Conservation (phyloP, 2,113 vertebrate species). For the Eulemur macaco region DNA sequence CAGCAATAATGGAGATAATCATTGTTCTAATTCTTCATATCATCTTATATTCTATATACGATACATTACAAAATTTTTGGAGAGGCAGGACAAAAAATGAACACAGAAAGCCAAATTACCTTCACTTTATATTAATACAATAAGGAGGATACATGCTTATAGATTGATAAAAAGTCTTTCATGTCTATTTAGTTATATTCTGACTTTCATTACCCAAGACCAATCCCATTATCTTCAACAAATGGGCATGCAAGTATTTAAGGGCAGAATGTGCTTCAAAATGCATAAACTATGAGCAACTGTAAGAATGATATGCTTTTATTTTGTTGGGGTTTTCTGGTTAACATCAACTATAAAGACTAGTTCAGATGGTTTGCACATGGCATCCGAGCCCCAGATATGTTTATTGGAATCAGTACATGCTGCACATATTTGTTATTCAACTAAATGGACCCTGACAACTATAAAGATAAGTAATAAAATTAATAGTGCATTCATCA, state of each 20-base stretch:
- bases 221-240: slow-evolving; percentile 55
- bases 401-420: not conserved
- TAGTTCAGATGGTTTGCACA: slow-evolving; percentile 41
- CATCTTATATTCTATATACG: slow-evolving; percentile 62
- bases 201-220: slow-evolving; percentile 44
- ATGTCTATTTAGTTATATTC: not conserved
- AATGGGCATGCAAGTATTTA: slow-evolving; percentile 28
- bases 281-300: slow-evolving; percentile 49
- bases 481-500: slow-evolving; percentile 32
- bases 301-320: slow-evolving; percentile 34
- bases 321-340: slow-evolving; percentile 56
- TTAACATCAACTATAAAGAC: slow-evolving; percentile 50
- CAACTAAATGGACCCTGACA: slow-evolving; percentile 57
- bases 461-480: slow-evolving; percentile 46
- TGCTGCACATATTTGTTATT: slow-evolving; percentile 29
- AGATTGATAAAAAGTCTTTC: not conserved
- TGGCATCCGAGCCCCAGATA: not conserved
- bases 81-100: slow-evolving; percentile 66
- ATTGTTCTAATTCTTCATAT: slow-evolving; percentile 77
- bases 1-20: slow-evolving; percentile 77
- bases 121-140: slow-evolving; percentile 39
- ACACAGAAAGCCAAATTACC: slow-evolving; percentile 67
- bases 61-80: slow-evolving; percentile 69
- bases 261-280: slow-evolving; percentile 32
- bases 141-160: slow-evolving; percentile 15